These are phyloP conservation scores for Drosophila neotestacea DNA, from an alignment of 2,888 invertebrate genomes.

Conservation along the genomic window DNA sequence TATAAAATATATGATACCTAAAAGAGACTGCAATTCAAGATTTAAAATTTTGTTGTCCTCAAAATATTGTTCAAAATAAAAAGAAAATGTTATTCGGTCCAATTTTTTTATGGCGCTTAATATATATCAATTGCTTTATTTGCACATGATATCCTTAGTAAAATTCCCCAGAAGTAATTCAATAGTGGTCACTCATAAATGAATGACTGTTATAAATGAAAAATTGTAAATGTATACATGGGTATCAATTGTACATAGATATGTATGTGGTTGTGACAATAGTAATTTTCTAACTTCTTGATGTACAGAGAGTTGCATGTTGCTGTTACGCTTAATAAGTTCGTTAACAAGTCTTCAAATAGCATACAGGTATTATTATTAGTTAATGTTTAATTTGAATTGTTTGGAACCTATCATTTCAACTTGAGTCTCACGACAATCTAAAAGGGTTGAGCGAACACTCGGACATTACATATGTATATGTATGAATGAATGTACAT, in stretches of 20 bases:
- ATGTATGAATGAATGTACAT: not conserved
- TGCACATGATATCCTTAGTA: too few species aligned
- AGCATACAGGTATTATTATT: constrained; percentile 37
- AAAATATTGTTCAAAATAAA: too few species aligned
- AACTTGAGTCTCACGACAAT: constrained; percentile 22
- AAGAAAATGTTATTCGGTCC: too few species aligned
- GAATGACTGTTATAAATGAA: not conserved
- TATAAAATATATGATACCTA: too few species aligned
- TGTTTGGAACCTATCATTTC: constrained; percentile 47
- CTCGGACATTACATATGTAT: not conserved
- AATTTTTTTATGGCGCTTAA: too few species aligned
- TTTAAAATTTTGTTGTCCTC: too few species aligned
- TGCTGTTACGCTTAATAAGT: constrained; percentile 67
- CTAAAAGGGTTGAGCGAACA: constrained; percentile 48
- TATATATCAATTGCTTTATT: too few species aligned
- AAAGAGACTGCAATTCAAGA: too few species aligned
- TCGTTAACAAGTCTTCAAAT: constrained; percentile 74
- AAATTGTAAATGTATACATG: not conserved
- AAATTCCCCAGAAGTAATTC: not conserved
- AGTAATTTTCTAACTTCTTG: constrained; percentile 23
- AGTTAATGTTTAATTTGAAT: constrained; percentile 47
- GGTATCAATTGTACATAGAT: constrained; percentile 2
- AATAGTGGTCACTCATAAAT: not conserved
- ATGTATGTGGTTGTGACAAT: constrained; percentile 11
- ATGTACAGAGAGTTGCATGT: constrained; percentile 42